Percentiles rank a stretch among this genome's conserved stretches.
Conservation (phyloP, 2,888 invertebrate genomes). For the Horisme vitalbata region DNA sequence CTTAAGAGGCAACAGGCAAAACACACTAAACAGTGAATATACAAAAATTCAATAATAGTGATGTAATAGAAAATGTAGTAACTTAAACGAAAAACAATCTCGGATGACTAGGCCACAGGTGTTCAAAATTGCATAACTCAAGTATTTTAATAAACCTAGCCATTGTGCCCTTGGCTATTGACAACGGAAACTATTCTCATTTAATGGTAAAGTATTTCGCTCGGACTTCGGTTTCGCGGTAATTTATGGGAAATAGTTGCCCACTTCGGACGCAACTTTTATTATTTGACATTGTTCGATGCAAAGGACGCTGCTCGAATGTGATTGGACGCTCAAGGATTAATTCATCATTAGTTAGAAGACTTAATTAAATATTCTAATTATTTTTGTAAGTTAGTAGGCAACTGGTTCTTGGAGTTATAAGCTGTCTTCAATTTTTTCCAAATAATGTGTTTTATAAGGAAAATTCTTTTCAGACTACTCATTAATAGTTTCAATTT, state of each 20-base stretch:
- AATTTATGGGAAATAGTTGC: conserved; percentile 29
- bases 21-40: too few relatives aligned
- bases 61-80: conserved; percentile 6
- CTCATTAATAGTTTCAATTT: too few relatives aligned
- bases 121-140: conserved; percentile 45
- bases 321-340: too few relatives aligned
- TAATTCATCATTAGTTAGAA: too few relatives aligned
- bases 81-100: conserved; percentile 22
- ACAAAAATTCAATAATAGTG: not conserved
- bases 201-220: conserved; percentile 61
- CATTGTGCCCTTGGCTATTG: conserved; percentile 52
- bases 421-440: too few relatives aligned
- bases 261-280: conserved; percentile 3
- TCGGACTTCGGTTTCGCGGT: conserved; percentile 32
- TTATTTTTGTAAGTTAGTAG: too few relatives aligned
- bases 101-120: conserved; percentile 53
- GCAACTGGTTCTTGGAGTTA: too few relatives aligned
- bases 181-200: conserved; percentile 66
- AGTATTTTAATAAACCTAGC: conserved; percentile 68
- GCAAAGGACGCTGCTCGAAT: conserved; percentile 1
- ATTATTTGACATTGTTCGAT: conserved; percentile 18
- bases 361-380: too few relatives aligned
- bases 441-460: too few relatives aligned
- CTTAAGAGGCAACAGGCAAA: too few relatives aligned
- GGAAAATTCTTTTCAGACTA: too few relatives aligned